phyloP scores from a whole-genome alignment of 2,888 invertebrate genomes.

The Chirona hameri region DNA sequence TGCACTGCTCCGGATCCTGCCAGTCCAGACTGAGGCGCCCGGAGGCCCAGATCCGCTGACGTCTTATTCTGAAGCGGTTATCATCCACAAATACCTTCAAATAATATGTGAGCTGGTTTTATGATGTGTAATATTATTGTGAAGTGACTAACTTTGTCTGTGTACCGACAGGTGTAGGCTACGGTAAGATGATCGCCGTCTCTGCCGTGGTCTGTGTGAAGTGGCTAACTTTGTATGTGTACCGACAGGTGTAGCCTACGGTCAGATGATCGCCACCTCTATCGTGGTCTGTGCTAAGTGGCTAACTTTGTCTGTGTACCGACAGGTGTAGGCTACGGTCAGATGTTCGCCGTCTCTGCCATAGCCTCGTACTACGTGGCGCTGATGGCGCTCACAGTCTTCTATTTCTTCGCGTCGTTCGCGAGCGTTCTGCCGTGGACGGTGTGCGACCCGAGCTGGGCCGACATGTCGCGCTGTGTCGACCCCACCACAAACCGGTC shows the following conservation, averaged over 20 bases:
- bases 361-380: constrained; percentile 73
- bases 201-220: constrained; percentile 57
- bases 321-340: constrained; percentile 50
- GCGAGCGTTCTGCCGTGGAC: constrained; percentile 68
- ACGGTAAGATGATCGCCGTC: constrained; percentile 50
- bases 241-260: constrained; percentile 46
- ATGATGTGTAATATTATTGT: too few species aligned
- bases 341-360: constrained; percentile 51
- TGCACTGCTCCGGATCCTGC: too few species aligned
- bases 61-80: too few species aligned
- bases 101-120: too few species aligned
- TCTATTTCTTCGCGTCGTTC: constrained; percentile 68
- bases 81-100: too few species aligned
- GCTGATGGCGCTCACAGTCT: constrained; percentile 66
- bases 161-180: constrained; percentile 47
- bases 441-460: constrained; percentile 49
- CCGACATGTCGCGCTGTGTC: constrained; percentile 31
- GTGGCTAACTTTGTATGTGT: too few species aligned
- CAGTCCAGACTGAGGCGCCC: too few species aligned
- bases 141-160: too few species aligned
- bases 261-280: constrained; percentile 46
- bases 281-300: too few species aligned
- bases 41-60: too few species aligned
- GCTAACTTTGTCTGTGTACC: too few species aligned
- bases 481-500: constrained; percentile 33